Evolutionary conservation across 2,113 vertebrate genomes (phyloP).

Genomic region (Thunnus thynnus): DNA sequence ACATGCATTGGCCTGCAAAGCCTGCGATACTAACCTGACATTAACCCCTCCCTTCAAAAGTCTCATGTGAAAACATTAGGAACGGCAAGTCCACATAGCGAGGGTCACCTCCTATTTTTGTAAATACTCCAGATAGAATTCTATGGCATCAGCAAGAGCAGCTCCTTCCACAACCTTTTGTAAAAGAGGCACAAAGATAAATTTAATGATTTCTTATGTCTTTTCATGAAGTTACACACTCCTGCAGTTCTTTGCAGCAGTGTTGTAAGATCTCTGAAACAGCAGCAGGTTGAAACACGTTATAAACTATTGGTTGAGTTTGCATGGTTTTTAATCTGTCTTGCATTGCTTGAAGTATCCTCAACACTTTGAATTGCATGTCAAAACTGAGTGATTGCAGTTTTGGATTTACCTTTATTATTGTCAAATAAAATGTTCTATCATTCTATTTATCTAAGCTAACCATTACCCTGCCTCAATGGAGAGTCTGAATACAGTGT

Average conservation of each 20-base stretch:
- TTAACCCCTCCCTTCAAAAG: slow-evolving; percentile 81
- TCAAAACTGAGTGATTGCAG: neutral
- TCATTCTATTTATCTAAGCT: neutral
- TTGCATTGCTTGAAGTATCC: slow-evolving; percentile 5
- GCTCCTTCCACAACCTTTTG: slow-evolving; percentile 54
- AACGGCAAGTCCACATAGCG: slow-evolving; percentile 59
- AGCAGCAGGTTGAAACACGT: neutral
- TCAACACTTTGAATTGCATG: slow-evolving; percentile 3
- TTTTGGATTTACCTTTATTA: slow-evolving; percentile 4
- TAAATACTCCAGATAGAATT: slow-evolving; percentile 66
- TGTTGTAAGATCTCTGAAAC: neutral
- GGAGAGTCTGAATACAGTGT: neutral
- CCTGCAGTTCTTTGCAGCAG: neutral
- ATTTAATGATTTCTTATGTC: slow-evolving; percentile 24
- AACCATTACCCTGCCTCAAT: neutral
- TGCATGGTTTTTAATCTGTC: neutral
- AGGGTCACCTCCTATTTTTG: slow-evolving; percentile 71
- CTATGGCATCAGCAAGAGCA: slow-evolving; percentile 66
- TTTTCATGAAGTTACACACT: neutral
- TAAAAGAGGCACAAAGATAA: slow-evolving; percentile 54
- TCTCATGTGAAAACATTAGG: slow-evolving; percentile 75
- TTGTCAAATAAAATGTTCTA: neutral
- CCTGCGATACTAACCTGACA: slow-evolving; percentile 85
- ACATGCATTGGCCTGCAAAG: slow-evolving; percentile 77
- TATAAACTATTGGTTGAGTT: neutral